Base-by-base conservation (phyloP, 2,888 invertebrate species). In the Drosophila algonquin region DNA sequence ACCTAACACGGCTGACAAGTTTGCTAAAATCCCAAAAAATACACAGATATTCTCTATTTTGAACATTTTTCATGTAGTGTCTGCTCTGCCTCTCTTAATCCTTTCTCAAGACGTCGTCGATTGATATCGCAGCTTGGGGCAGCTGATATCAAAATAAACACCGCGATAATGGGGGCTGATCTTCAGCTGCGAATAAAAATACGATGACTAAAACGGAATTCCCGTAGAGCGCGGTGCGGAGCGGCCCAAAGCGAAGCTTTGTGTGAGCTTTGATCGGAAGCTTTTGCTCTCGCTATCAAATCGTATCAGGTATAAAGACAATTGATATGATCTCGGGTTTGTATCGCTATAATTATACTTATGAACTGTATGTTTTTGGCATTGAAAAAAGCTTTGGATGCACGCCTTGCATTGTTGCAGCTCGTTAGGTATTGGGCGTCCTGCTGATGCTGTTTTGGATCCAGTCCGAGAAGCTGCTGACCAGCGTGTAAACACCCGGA, bases 401-500 rank as follows among this genome's bases (percentile, higher is more conserved):
- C 45, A 63, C 64, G 30, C 27, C 30, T 16, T 27, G 35, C 47
- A 6, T 14, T 14, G 14, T 27, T 12, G 46, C 40, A 52, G n/a
- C n/a, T 18, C 44, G 14, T 60, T 32, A 60, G 24, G 24, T 21
- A 51, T 35, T 64, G 1, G 16, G 18, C 10, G 48, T 59, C 48
- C 24, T 10, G 45, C 16, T 56, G 7, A 85, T 73, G 58, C 55
- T 89, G 5, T 61, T 63, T 14, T 75, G 61, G 3, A 93, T 93
- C 93, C 93, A 93, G 46, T 91, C 88, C 67, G 91, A 80, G 65
- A 90, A 92, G 45, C 91, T 87, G 24, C 90, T 87, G 8, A 93
- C 91, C 16, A 91, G 90, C 14, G 93, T 93, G 67, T 93, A 93
- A 1, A 93, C 91, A 7, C 92, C 93, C 0, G 93, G 93, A 52